Evolutionary conservation across 2,888 invertebrate genomes (phyloP).

Genomic region (Hermaeophaga mercurialis): DNA sequence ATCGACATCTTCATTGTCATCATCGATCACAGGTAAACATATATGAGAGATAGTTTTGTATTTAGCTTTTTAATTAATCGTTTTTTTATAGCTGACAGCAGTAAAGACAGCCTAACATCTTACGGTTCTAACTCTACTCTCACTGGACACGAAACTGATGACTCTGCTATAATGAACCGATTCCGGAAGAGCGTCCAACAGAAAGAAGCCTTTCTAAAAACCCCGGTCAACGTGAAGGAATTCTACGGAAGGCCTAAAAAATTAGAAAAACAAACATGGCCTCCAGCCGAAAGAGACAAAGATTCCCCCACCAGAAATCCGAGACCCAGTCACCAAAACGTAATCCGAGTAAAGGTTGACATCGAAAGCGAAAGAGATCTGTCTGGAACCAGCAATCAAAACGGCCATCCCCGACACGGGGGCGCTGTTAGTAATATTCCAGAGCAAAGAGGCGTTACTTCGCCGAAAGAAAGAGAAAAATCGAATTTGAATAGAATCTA

Average conservation of each 20-base stretch:
- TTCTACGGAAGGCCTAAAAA: slow-evolving; percentile 82
- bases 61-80: neutral
- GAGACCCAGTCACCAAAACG: slow-evolving; percentile 58
- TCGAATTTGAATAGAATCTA: slow-evolving; percentile 38
- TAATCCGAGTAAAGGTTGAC: slow-evolving; percentile 59
- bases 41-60: neutral
- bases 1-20: slow-evolving; percentile 66
- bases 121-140: slow-evolving; percentile 72
- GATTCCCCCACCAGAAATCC: slow-evolving; percentile 58
- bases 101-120: slow-evolving; percentile 71
- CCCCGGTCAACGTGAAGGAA: slow-evolving; percentile 62
- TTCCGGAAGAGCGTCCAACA: slow-evolving; percentile 85
- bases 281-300: slow-evolving; percentile 61
- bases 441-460: slow-evolving; percentile 42
- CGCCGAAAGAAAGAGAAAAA: slow-evolving; percentile 38
- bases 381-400: slow-evolving; percentile 24
- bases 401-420: slow-evolving; percentile 33
- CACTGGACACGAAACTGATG: slow-evolving; percentile 70
- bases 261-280: slow-evolving; percentile 73
- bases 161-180: slow-evolving; percentile 72
- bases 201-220: slow-evolving; percentile 86
- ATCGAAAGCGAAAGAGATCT: slow-evolving; percentile 56
- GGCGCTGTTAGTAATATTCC: slow-evolving; percentile 33
- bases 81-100: slow-evolving; percentile 61
- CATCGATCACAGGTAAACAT: slow-evolving; percentile 56